phyloP scores from a whole-genome alignment of 2,888 invertebrate species.

The Aphidius colemani region DNA sequence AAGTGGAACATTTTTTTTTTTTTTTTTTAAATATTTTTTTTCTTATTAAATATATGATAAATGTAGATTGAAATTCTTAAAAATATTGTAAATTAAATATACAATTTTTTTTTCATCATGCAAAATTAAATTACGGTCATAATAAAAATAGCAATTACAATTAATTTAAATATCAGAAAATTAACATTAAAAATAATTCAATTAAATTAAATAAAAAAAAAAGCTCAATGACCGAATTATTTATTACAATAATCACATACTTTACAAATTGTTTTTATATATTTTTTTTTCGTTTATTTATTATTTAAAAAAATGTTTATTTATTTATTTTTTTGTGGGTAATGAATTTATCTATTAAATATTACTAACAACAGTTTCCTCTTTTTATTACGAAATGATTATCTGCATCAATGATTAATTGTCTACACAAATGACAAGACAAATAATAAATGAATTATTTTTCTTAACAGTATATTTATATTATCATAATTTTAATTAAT shows the following conservation, averaged over 20 bases:
- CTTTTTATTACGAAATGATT: conserved; percentile 22
- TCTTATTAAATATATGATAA: conserved; percentile 7
- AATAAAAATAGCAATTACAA: background rate
- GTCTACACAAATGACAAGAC: conserved; percentile 18
- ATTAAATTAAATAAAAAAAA: background rate
- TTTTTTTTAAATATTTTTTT: conserved; percentile 10
- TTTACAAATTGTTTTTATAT: too few relatives aligned
- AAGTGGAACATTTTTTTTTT: conserved; percentile 21
- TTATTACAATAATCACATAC: background rate
- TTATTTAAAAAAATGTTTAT: too few relatives aligned
- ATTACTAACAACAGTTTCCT: conserved; percentile 21
- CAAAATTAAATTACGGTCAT: conserved; percentile 12
- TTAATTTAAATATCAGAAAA: background rate
- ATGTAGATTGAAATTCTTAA: conserved; percentile 20
- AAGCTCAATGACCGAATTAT: conserved; percentile 11
- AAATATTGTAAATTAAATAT: conserved; percentile 28
- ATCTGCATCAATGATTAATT: conserved; percentile 26
- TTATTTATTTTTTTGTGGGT: conserved; percentile 7
- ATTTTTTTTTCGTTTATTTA: too few relatives aligned
- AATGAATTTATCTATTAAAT: conserved; percentile 19
- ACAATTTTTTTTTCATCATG: conserved; percentile 21
- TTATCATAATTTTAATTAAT: background rate
- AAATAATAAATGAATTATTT: background rate
- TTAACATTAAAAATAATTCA: background rate
- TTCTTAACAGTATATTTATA: background rate